Conservation (phyloP, 2,113 vertebrate genomes). For the Microcebus griseorufus region DNA sequence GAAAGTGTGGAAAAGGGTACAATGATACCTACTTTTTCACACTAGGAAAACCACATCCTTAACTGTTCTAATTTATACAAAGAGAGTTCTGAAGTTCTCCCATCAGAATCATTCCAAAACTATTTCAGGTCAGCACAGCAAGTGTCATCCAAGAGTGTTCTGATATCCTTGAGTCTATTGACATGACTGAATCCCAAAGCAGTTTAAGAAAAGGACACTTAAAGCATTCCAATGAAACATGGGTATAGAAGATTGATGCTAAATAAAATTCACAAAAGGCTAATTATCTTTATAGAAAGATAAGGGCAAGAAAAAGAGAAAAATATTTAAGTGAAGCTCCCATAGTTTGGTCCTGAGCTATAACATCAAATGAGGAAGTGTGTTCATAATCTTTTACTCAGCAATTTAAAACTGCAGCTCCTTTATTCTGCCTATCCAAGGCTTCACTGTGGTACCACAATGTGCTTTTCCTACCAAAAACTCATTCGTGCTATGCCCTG, state of each 20-base stretch:
- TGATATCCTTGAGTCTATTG: constrained; percentile 59
- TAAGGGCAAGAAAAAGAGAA: background rate
- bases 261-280: background rate
- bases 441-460: background rate
- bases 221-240: constrained; percentile 52
- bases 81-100: background rate
- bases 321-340: background rate
- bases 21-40: background rate
- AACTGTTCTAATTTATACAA: background rate
- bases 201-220: constrained; percentile 62
- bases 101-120: background rate
- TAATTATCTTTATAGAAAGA: background rate
- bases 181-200: constrained; percentile 74
- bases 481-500: rapidly evolving
- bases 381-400: background rate
- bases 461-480: background rate
- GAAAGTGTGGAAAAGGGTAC: background rate
- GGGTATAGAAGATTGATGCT: background rate
- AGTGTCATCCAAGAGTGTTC: constrained; percentile 44
- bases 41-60: background rate
- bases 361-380: background rate
- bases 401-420: background rate
- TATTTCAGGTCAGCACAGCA: background rate
- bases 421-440: background rate
- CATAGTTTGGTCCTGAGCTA: background rate